Evolutionary conservation across 92 coral and sea anemone genomes (phyloP).

Genomic region (Muricea muricata): DNA sequence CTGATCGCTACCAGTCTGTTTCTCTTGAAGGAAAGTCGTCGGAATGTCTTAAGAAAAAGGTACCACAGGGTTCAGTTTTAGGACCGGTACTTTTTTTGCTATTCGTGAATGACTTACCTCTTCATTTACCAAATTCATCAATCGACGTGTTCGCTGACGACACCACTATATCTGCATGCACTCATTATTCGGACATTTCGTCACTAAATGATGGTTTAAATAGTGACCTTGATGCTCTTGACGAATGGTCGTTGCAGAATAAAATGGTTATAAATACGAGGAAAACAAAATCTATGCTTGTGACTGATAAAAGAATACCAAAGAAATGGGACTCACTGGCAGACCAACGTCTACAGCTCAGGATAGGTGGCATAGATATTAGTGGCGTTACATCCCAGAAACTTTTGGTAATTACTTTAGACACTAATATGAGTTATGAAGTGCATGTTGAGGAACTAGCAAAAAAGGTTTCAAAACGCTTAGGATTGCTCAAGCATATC

Average conservation of each 20-base stretch:
- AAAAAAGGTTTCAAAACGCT: not conserved
- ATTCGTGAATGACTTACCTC: not conserved
- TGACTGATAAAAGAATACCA: not conserved
- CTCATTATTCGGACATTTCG: not conserved
- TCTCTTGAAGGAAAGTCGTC: not conserved
- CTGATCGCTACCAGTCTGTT: slow-evolving; percentile 7
- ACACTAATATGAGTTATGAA: not conserved
- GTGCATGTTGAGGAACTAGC: not conserved
- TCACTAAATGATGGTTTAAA: not conserved
- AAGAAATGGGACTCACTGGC: not conserved
- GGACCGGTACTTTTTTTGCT: not conserved
- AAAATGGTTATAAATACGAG: not conserved
- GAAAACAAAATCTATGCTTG: not conserved
- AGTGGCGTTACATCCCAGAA: not conserved
- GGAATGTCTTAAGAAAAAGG: not conserved
- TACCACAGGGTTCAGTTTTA: not conserved
- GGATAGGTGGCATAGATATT: not conserved
- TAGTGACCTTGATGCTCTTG: not conserved
- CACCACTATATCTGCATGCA: not conserved
- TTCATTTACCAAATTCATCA: not conserved
- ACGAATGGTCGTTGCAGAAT: not conserved
- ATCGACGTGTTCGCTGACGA: not conserved
- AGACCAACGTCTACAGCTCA: not conserved
- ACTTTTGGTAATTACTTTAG: not conserved
- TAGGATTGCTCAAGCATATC: slow-evolving; percentile 1